Percentiles rank a stretch among this genome's conserved stretches.
Evolutionary conservation across 2,797 vertebrate genomes (phyloP).

Genomic region (Acrossocheilus fasciatus): DNA sequence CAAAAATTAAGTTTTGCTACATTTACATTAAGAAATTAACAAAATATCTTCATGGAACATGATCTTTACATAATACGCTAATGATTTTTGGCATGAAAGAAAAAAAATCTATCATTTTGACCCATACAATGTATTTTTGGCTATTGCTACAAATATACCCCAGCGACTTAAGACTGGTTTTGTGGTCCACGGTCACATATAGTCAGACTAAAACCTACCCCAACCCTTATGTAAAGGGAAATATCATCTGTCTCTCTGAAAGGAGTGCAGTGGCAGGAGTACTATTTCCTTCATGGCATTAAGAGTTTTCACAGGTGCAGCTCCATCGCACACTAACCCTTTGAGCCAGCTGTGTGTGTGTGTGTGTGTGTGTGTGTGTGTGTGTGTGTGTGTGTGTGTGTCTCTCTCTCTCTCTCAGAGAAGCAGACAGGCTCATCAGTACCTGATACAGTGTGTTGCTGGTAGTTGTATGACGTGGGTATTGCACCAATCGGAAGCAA

Average conservation of each 20-base stretch:
- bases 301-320: constrained; percentile 14
- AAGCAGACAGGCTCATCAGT: constrained; percentile 48
- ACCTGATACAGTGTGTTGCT: constrained; percentile 98
- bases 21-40: too few relatives aligned
- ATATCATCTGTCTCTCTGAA: background rate
- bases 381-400: background rate
- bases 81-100: too few relatives aligned
- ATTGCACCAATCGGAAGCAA: constrained; percentile 98
- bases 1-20: too few relatives aligned
- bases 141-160: too few relatives aligned
- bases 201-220: background rate
- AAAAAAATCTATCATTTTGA: too few relatives aligned
- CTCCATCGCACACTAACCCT: background rate
- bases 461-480: constrained; percentile 98
- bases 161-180: too few relatives aligned
- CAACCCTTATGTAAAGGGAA: background rate
- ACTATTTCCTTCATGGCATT: background rate
- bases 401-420: background rate
- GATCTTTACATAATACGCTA: too few relatives aligned
- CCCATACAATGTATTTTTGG: too few relatives aligned
- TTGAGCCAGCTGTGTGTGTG: constrained; percentile 13
- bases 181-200: background rate
- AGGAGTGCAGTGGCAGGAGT: background rate
- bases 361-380: constrained; percentile 4
- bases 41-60: too few relatives aligned